Base-by-base conservation (phyloP, 2,797 vertebrate genomes). In the Iguana delicatissima region DNA sequence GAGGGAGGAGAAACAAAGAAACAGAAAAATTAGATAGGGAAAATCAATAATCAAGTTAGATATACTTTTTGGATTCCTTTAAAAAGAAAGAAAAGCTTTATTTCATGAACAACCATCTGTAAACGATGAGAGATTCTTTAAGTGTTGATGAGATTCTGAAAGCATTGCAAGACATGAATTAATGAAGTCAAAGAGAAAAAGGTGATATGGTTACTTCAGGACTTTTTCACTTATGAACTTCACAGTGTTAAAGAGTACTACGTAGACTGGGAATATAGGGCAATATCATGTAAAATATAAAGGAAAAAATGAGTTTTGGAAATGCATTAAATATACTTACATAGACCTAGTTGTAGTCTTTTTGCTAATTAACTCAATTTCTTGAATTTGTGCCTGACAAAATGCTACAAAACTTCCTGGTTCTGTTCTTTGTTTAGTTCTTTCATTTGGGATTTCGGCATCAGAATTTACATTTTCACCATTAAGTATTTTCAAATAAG, bases 351-450 rank as follows among this genome's bases (percentile, higher is more conserved):
- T 89, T 90, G 93, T 92, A 91, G 96, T 97, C 89, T 81, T 96
- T 92, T 97, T 95, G 92, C 93, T 95, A 81, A 98, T 89, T 91
- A 95, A 95, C 22, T 55, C 57, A 76, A 96, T 96, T 96, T 98
- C 97, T 94, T 95, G 94, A 92, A 98, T 97, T 93, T 99, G 99
- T 85, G 93, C 88, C 95, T 97, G 97, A 95, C 98, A 99, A 88
- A 99, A 93, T n/a, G 88, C 92, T 46, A 97, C 92, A 95, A 99
- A 98, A 91, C 84, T 91, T 94, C 94, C 96, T 50, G 95, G 80
- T 90, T 97, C 93, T 88, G 64, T 88, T 59, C 50, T 80, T 85
- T 85, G 67, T 81, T 74, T 59, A n/a, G 84, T 90, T 79, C 89
- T 94, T 95, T 95, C 95, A 94, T 77, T 93, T 89, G 90, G 73